Evolutionary conservation across 2,113 vertebrate species (phyloP), one percentile per base, ranked within the genome.

Genomic region (Tamias sibiricus): DNA sequence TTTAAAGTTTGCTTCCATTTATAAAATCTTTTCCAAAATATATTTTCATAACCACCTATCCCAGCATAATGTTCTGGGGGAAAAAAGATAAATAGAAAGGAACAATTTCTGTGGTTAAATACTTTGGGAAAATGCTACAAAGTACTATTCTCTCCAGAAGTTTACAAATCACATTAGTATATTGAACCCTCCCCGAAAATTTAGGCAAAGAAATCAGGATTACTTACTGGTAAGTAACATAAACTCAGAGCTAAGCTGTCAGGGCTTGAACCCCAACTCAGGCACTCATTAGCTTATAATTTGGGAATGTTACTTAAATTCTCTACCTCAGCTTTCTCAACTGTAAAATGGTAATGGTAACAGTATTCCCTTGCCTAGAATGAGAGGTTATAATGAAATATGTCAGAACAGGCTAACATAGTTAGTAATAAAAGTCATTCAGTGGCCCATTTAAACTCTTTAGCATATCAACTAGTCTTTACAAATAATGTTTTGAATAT

Each of bases 11-110:
- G 16, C 2, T n/a, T 47, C 93, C 19, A n/a, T 62, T 79, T 24
- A 95, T 71, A 86, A 57, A n/a, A 16, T 76, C 16, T 87, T 80
- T 80, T 20, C 59, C 22, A 76, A 83, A 92, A 20, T 66, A 82
- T 30, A 2, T 85, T 75, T 92, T 84, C 24, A 75, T 64, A 40
- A 80, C 28, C 17, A 93, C 30, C 5, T 68, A 83, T n/a, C 6
- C 19, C 4, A 90, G 49, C 4, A 91, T 47, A 66, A 87, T 57
- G 6, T 35, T 72, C 37, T 47, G 37, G 40, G 37, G n/a, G 16
- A 4, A 6, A 24, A 16, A 17, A 0, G 24, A 42, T 2, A 52
- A 64, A 28, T 57, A 4, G 4, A 42, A 5, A 42, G 37, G 10
- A 19, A 59, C 17, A 20, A 64, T 84, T 79, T 83, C 44, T 80